These are phyloP conservation scores for Craseonycteris thonglongyai DNA, from an alignment of 2,113 vertebrate genomes.

Conservation along the genomic window DNA sequence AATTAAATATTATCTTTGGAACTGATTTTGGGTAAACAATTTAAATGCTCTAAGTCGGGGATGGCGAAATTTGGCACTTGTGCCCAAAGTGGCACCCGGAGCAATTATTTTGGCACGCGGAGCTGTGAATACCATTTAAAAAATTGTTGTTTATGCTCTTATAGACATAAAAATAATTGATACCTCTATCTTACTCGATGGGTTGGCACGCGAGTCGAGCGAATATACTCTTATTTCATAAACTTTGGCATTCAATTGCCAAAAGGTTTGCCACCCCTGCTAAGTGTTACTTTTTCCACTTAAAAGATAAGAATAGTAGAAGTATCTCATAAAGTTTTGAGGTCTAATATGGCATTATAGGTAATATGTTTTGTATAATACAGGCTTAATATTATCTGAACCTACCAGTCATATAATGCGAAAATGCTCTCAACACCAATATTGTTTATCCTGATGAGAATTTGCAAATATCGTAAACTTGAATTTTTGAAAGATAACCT, in stretches of 20 bases:
- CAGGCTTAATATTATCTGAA: not conserved
- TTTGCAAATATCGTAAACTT: not conserved
- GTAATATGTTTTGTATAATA: not conserved
- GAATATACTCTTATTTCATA: no score
- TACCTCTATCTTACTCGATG: no score
- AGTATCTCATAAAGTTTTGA: not conserved
- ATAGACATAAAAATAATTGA: no score
- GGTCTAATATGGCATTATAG: not conserved
- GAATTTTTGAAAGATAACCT: not conserved
- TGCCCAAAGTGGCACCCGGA: no score
- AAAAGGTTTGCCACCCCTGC: no score
- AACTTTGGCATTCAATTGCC: no score
- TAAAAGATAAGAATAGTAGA: not conserved
- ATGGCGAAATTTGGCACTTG: no score
- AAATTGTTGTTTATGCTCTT: no score
- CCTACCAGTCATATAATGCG: not conserved
- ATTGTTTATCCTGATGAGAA: not conserved
- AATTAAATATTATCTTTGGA: not conserved
- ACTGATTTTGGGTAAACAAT: not conserved
- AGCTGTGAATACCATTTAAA: no score
- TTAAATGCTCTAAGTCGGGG: no score
- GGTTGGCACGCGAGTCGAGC: no score
- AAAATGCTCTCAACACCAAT: not conserved
- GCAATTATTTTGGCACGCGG: no score
- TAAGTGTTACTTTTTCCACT: not conserved